Evolutionary conservation across 2,888 invertebrate genomes (phyloP), one percentile per base, ranked within the genome.

Genomic region (Acrobasis suavella): DNA sequence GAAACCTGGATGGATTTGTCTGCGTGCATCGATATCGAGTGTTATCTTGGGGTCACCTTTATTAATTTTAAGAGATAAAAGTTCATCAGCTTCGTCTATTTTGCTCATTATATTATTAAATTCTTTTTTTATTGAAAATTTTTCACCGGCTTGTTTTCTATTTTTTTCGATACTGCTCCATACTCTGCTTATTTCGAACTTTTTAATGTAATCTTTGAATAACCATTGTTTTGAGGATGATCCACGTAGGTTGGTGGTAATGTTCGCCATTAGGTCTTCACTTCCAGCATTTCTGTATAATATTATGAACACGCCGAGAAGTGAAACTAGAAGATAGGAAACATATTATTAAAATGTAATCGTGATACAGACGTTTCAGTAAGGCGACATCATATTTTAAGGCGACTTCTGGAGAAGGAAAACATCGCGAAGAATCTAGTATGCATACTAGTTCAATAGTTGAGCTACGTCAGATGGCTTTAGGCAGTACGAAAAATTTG

Each of bases 1-100:
- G 16, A 55, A 55, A 7, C 56, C 56, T 8, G 12, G 16, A 14
- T 7, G 7, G 2, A 42, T 12, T 17, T 42, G 42, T 46, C 56
- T 42, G 1, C 78, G 77, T 83, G 71, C 75, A 52, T 66, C 66
- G 2, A 56, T 50, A 0, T 67, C 0, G 0, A 71, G 22, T 5
- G 77, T 32, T 16, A 64, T 38, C 50, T 72, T 73, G 0, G 78
- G 67, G n/a, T 74, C 65, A 0, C 75, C 77, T 6, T 73, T 71
- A 38, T 74, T 63, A 0, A 85, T 69, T 58, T 76, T 74, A 0
- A 86, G 62, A 0, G 67, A 70, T 3, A 87, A 58, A 0, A 87
- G 64, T 3, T 83, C 82, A 2, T 83, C 85, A 0, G 80, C 75
- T 16, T 69, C 65, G 32, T 87, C 87, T 2, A 86, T 76, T 0